These are phyloP conservation scores for Rhipidura dahli DNA, from an alignment of 2,113 vertebrate species.

Conservation along the genomic window DNA sequence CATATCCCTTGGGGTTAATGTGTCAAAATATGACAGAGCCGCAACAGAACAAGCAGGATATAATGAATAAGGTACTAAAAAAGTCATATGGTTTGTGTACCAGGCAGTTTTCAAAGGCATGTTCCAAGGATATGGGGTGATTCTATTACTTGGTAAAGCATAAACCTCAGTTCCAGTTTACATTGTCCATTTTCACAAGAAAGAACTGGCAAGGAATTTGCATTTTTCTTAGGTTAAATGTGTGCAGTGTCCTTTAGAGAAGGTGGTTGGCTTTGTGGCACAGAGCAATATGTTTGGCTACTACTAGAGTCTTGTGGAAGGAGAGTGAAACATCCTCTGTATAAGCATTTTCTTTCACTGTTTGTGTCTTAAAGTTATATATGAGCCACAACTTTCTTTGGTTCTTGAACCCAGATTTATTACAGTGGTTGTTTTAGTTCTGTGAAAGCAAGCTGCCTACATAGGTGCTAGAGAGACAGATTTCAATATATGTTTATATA, in stretches of 20 bases:
- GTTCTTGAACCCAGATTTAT: not conserved
- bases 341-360: not conserved
- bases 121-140: not conserved
- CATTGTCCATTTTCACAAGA: not conserved
- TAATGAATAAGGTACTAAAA: conserved; percentile 30
- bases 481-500: not conserved
- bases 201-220: not conserved
- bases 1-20: not conserved
- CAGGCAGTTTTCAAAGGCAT: not conserved
- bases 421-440: not conserved
- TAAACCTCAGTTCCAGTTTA: not conserved
- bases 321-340: not conserved
- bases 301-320: not conserved
- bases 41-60: not conserved
- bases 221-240: not conserved
- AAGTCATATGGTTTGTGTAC: not conserved
- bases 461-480: not conserved
- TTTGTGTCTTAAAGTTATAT: not conserved
- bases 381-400: not conserved
- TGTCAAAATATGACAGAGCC: conserved; percentile 45
- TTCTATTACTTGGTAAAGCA: conserved; percentile 28
- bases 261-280: not conserved
- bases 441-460: not conserved
- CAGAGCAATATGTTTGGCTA: not conserved
- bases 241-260: not conserved